These are phyloP conservation scores for Ictalurus furcatus DNA, from an alignment of 2,113 vertebrate species.

Conservation along the genomic window DNA sequence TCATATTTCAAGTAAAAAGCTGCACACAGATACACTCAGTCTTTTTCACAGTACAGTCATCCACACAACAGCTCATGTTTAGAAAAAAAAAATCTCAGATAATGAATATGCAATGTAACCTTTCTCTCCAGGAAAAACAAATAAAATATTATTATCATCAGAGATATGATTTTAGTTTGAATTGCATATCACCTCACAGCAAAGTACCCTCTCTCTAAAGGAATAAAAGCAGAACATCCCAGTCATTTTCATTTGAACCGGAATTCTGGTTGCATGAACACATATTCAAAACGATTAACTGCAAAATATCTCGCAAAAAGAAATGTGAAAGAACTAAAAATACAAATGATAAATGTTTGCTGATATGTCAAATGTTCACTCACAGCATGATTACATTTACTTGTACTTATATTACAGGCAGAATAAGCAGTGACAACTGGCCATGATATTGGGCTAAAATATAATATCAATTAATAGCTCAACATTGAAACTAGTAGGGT, in stretches of 20 bases:
- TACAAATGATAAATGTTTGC: not conserved
- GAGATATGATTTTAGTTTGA: slow-evolving; percentile 16
- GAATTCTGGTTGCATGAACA: not conserved
- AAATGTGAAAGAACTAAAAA: not conserved
- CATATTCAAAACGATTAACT: not conserved
- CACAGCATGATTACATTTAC: not conserved
- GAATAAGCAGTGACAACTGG: not conserved
- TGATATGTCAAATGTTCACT: not conserved
- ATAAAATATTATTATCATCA: slow-evolving; percentile 20
- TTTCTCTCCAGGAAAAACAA: slow-evolving; percentile 35
- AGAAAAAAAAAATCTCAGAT: slow-evolving; percentile 11
- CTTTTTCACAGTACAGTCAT: slow-evolving; percentile 38
- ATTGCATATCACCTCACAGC: slow-evolving; percentile 27
- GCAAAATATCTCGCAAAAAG: not conserved
- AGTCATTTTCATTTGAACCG: not conserved
- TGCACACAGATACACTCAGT: slow-evolving; percentile 33
- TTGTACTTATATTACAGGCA: not conserved
- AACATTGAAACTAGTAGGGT: not conserved
- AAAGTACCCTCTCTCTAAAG: slow-evolving; percentile 5
- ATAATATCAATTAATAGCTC: not conserved
- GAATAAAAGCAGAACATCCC: not conserved
- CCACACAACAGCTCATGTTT: slow-evolving; percentile 31
- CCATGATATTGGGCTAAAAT: not conserved
- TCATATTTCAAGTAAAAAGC: slow-evolving; percentile 4
- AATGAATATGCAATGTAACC: slow-evolving; percentile 48